A percentile compares a stretch with the other conserved stretches of the same genome.
phyloP scores from a whole-genome alignment of 2,888 invertebrate genomes.

The Odontocerum albicorne region DNA sequence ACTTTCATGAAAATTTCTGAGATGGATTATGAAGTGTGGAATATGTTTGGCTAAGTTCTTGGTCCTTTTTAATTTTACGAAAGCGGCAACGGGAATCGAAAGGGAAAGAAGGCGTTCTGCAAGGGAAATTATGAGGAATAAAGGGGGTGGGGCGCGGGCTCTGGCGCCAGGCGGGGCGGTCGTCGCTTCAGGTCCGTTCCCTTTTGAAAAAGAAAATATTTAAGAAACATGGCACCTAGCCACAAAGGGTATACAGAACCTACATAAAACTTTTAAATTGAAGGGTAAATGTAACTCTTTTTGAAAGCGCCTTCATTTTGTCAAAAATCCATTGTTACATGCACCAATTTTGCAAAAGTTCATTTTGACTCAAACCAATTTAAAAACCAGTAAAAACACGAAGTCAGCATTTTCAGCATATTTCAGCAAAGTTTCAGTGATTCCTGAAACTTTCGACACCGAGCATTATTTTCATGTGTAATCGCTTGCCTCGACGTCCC shows the following conservation, averaged over 20 bases:
- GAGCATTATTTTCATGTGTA: neutral
- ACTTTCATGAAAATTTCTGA: too few relatives aligned
- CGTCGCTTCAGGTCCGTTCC: neutral
- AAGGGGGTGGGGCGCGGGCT: neutral
- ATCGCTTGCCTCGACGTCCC: neutral
- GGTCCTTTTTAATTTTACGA: too few relatives aligned
- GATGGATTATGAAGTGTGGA: too few relatives aligned
- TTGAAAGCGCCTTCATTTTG: neutral
- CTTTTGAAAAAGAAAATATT: neutral
- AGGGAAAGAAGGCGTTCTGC: neutral
- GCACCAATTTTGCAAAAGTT: too few relatives aligned
- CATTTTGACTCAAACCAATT: too few relatives aligned
- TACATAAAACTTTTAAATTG: neutral
- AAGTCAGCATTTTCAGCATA: too few relatives aligned
- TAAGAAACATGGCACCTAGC: neutral
- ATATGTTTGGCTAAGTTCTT: too few relatives aligned
- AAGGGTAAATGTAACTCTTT: neutral
- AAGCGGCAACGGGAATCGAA: neutral
- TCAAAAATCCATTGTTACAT: neutral
- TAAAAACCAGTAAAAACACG: too few relatives aligned
- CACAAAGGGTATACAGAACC: neutral
- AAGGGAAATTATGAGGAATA: neutral
- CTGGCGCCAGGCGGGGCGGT: conserved; percentile 14
- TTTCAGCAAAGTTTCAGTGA: too few relatives aligned
- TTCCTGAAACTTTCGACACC: too few relatives aligned